These are phyloP conservation scores for Hemithea aestivaria DNA, from an alignment of 2,888 invertebrate species.

Conservation along the genomic window DNA sequence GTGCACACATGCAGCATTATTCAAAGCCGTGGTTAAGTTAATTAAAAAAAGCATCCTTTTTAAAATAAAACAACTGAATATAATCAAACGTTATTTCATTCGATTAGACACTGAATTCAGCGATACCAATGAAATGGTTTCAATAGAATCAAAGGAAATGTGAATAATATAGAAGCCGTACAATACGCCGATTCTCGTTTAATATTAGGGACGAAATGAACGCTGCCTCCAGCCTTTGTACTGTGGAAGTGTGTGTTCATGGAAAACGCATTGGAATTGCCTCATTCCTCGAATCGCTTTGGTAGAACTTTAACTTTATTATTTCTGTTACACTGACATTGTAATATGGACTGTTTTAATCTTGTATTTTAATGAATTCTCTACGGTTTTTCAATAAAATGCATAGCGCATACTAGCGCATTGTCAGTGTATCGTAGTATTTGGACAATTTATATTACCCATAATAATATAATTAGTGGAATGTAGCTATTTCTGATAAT, in stretches of 20 bases:
- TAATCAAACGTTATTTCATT: not conserved
- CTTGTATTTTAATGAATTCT: no score
- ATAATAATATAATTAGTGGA: no score
- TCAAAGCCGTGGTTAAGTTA: no score
- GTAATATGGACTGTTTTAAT: no score
- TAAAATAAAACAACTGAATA: no score
- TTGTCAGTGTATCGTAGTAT: no score
- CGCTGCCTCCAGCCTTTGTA: conserved; percentile 18
- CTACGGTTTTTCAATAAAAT: no score
- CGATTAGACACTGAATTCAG: not conserved
- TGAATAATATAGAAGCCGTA: conserved; percentile 10
- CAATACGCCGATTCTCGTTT: conserved; percentile 12
- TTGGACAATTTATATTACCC: no score
- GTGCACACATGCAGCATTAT: no score
- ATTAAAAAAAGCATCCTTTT: no score
- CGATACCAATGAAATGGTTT: not conserved
- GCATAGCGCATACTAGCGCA: no score
- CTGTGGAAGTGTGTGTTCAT: conserved; percentile 3
- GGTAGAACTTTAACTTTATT: conserved; percentile 6
- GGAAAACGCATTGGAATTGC: conserved; percentile 16
- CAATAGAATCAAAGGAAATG: conserved; percentile 10
- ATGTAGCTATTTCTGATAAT: no score
- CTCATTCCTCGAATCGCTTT: conserved; percentile 7
- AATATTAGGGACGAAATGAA: conserved; percentile 1
- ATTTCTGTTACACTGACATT: not conserved